Conservation (phyloP, 2,888 invertebrate genomes). For the Charanyca ferruginea region DNA sequence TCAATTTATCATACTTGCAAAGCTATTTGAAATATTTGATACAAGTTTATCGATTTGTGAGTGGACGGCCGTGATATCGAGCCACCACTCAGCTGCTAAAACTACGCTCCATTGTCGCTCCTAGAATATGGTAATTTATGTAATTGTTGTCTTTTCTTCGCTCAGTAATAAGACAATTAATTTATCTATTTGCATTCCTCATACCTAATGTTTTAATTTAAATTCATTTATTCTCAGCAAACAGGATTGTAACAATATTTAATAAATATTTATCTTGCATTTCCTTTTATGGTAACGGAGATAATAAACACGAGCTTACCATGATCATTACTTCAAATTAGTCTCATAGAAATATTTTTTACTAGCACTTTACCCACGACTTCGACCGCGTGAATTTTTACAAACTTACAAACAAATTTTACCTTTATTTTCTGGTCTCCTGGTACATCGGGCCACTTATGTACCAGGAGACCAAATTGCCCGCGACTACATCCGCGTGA, state of each 20-base stretch:
- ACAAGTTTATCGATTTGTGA: conserved; percentile 38
- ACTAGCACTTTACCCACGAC: no score
- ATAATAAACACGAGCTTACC: conserved; percentile 1
- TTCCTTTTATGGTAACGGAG: conserved; percentile 1
- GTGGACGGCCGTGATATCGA: conserved; percentile 37
- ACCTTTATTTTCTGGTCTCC: no score
- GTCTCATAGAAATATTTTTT: not conserved
- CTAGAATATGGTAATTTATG: conserved; percentile 37
- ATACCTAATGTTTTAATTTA: conserved; percentile 21
- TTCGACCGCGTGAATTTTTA: no score
- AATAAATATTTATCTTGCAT: not conserved
- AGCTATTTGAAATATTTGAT: conserved; percentile 25
- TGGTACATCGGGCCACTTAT: no score
- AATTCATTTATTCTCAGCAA: conserved; percentile 13
- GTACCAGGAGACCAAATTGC: no score
- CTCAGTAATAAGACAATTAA: conserved; percentile 3
- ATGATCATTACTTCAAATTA: not conserved
- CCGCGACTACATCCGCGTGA: no score
- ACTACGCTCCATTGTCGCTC: conserved; percentile 20
- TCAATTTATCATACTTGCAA: not conserved
- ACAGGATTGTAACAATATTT: not conserved
- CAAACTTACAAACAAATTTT: no score
- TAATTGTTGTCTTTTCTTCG: conserved; percentile 36
- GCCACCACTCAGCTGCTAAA: conserved; percentile 13
- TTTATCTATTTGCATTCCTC: conserved; percentile 20